Evolutionary conservation across 2,113 vertebrate genomes (phyloP).

Genomic region (Cinclus cinclus): DNA sequence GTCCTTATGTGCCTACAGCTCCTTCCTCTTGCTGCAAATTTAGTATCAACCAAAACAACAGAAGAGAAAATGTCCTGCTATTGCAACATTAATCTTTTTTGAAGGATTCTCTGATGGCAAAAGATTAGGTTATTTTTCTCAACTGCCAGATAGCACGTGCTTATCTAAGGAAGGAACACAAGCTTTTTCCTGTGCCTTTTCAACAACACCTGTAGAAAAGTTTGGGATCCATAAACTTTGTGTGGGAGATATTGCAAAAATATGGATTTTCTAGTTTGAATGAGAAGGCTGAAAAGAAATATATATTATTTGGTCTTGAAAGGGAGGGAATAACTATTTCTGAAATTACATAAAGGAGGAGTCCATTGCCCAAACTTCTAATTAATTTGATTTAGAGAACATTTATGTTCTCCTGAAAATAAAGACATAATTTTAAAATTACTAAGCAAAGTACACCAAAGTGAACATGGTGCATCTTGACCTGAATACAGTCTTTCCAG

Average conservation of each 20-base stretch:
- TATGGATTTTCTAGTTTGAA: background rate
- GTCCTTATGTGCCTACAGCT: background rate
- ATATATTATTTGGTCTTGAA: background rate
- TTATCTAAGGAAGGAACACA: background rate
- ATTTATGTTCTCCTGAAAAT: background rate
- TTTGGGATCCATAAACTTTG: background rate
- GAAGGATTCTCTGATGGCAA: conserved; percentile 1
- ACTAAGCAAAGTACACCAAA: background rate
- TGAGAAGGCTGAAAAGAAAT: background rate
- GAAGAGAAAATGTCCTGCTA: background rate
- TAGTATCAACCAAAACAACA: background rate
- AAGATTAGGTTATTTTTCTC: conserved; percentile 12
- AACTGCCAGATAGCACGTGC: background rate
- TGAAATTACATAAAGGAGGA: background rate
- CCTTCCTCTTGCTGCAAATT: conserved; percentile 3
- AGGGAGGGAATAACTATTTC: background rate
- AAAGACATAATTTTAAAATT: background rate
- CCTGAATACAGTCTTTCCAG: background rate
- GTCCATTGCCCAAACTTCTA: background rate
- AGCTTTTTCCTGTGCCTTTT: background rate
- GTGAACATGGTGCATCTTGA: background rate
- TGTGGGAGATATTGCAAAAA: background rate
- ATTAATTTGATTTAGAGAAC: background rate
- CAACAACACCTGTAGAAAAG: background rate
- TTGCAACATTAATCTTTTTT: conserved; percentile 6